phyloP scores from a whole-genome alignment of 1,140 invertebrate species.

The Caenorhabditis remanei region DNA sequence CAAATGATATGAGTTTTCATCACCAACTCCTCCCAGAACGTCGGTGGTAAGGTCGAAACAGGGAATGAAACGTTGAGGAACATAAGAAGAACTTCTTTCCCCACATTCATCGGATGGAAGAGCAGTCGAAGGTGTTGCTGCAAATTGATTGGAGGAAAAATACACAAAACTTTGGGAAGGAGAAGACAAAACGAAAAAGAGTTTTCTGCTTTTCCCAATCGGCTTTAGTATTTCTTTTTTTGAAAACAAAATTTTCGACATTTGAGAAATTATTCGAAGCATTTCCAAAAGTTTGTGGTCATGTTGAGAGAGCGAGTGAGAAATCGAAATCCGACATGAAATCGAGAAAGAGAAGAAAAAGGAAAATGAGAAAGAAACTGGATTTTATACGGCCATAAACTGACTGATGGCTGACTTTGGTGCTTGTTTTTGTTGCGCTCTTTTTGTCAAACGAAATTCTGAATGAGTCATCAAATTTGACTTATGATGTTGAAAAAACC shows the following conservation, averaged over 20 bases:
- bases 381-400: conserved; percentile 5
- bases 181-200: too few species aligned
- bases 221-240: too few species aligned
- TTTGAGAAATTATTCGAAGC: too few species aligned
- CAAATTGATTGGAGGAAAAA: neutral
- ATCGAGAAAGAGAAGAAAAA: neutral
- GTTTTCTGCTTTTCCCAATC: too few species aligned
- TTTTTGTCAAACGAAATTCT: neutral
- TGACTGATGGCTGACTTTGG: neutral
- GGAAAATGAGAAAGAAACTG: conserved; percentile 6
- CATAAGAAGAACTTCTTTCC: neutral
- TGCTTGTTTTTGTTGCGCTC: neutral
- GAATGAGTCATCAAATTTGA: too few species aligned
- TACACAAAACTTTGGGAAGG: too few species aligned
- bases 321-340: neutral
- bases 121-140: neutral
- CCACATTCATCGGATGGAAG: neutral
- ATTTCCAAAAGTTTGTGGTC: too few species aligned
- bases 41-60: neutral
- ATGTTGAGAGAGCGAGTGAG: neutral
- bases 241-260: too few species aligned
- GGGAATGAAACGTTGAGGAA: neutral
- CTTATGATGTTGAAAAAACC: too few species aligned
- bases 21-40: neutral
- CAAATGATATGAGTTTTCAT: too few species aligned